A percentile compares a stretch with the other conserved stretches of the same genome.
phyloP scores from a whole-genome alignment of 2,113 vertebrate species.

The Montifringilla adamsi region DNA sequence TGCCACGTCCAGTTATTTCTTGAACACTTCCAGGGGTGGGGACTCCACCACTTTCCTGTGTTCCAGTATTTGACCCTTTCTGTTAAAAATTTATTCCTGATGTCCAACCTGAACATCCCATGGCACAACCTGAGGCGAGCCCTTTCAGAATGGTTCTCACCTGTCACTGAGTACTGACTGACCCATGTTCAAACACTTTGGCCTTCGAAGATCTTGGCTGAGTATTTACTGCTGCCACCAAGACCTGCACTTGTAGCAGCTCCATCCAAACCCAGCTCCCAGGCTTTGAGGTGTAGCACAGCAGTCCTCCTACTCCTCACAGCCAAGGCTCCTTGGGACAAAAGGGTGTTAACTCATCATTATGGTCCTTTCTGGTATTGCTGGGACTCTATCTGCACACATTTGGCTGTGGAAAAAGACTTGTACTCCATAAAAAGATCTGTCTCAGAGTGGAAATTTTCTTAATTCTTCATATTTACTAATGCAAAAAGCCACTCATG shows the following conservation, averaged over 20 bases:
- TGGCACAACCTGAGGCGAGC: not conserved
- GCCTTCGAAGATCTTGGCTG: not conserved
- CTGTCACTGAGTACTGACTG: not conserved
- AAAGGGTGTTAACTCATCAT: not conserved
- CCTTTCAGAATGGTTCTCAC: not conserved
- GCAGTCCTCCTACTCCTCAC: not conserved
- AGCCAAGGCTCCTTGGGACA: too few species aligned
- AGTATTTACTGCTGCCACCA: not conserved
- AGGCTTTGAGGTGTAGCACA: not conserved
- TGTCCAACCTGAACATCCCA: not conserved
- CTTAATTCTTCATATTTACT: not conserved
- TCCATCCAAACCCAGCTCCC: not conserved
- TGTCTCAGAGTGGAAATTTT: not conserved
- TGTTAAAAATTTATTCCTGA: not conserved
- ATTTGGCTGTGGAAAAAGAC: not conserved
- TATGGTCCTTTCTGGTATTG: not conserved
- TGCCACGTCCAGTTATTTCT: fast-evolving
- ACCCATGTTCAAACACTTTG: not conserved
- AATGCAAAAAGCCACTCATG: not conserved
- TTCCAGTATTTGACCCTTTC: not conserved
- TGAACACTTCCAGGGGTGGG: not conserved
- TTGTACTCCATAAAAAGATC: not conserved
- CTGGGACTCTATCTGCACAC: not conserved
- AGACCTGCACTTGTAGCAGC: too few species aligned
- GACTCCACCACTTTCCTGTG: not conserved